Percentiles rank a stretch among this genome's conserved stretches.
Conservation (phyloP, 2,113 vertebrate genomes). For the Euleptes europaea region DNA sequence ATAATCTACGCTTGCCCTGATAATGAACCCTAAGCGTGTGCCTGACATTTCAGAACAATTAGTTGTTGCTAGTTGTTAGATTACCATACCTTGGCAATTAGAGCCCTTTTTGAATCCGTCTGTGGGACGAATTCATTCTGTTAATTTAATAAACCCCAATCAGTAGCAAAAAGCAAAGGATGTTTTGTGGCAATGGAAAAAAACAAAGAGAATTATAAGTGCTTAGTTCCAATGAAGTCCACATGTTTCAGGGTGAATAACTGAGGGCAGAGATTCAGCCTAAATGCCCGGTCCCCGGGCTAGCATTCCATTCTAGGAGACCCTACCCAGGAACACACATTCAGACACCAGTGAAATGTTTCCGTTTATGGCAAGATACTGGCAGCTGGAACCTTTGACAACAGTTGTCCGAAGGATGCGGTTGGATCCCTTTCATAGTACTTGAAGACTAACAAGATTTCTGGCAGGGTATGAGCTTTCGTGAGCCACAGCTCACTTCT, state of each 20-base stretch:
- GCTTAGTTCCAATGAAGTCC: neutral
- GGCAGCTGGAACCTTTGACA: neutral
- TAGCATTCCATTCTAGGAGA: neutral
- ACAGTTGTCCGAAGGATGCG: neutral
- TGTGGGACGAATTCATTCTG: constrained; percentile 13
- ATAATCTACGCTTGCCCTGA: neutral
- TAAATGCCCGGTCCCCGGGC: neutral
- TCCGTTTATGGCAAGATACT: neutral
- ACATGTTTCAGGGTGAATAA: neutral
- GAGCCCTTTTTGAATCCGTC: neutral
- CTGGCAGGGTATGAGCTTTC: no score
- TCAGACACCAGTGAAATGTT: neutral
- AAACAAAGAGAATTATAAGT: neutral
- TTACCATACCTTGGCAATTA: constrained; percentile 4
- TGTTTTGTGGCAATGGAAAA: neutral
- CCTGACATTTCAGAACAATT: constrained; percentile 15
- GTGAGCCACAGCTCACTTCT: no score
- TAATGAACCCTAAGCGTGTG: neutral
- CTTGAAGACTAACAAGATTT: no score
- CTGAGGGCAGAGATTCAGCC: neutral
- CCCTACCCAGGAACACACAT: neutral
- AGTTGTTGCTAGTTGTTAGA: constrained; percentile 1
- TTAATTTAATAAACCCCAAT: neutral
- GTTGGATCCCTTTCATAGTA: neutral
- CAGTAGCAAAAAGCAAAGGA: neutral